Base-by-base conservation (phyloP, 2,797 vertebrate genomes). In the Tapera naevia region DNA sequence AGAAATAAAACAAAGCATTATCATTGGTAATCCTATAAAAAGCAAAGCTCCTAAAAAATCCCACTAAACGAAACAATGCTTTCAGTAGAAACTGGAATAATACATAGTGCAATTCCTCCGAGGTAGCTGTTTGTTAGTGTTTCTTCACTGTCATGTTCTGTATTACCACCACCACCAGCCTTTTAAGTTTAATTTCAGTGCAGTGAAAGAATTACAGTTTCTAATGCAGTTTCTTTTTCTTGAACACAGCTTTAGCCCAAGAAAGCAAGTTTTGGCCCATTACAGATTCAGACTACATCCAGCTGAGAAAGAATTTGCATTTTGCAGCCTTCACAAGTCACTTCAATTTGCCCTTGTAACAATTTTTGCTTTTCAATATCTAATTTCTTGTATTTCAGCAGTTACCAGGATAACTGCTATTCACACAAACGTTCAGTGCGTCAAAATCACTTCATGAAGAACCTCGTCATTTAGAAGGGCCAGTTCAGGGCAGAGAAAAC, bases 381-480 rank as follows among this genome's bases (percentile, higher is more conserved):
- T 50, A 28, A 62, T 65, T 69, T 37, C 33, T 70, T 46, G 4
- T 33, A 53, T 51, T 60, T 70, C 56, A 66, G 32, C 43, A 54
- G 11, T 75, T 50, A 21, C 1, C 13, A 33, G 13, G 22, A 6
- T 56, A 86, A 24, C 17, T 81, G 4, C 28, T 81, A 50, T 22
- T 69, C 27, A 66, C 30, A 73, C 14, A 71, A 73, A 33, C 3
- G 11, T 33, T 35, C 30, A 21, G n/a, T 45, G 57, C 80, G 23
- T 61, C 41, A 80, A 72, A 74, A 41, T 14, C 39, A 41, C 14
- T 41, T 41, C 41, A 41, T 41, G 39, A 41, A 41, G 41, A 41
- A 21, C 2, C 1, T 12, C 12, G 1, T 24, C 0, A 3, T 30
- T 74, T 78, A 8, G 37, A 82, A 82, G 13, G 28, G 18, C 9